These are phyloP conservation scores for Dryobota labecula DNA, from an alignment of 2,888 invertebrate genomes.

Conservation along the genomic window DNA sequence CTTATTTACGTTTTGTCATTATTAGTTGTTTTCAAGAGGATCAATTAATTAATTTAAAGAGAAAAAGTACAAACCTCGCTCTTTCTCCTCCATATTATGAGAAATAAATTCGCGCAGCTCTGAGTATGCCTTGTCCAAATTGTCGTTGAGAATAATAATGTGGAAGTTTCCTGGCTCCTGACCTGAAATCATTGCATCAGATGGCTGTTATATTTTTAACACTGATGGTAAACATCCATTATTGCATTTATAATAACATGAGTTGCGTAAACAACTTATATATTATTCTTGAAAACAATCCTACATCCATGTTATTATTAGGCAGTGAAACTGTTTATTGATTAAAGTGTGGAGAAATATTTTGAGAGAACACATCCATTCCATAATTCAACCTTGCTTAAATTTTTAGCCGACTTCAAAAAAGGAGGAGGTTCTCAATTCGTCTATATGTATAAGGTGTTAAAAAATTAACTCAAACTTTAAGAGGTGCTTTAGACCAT, in stretches of 20 bases:
- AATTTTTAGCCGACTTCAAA: too few relatives aligned
- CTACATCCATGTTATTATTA: constrained; percentile 4
- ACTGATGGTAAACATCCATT: constrained; percentile 40
- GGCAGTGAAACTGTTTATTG: not conserved
- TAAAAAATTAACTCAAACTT: too few relatives aligned
- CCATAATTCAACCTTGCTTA: not conserved
- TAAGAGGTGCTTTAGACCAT: too few relatives aligned
- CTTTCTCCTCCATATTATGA: constrained; percentile 91
- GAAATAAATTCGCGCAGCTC: constrained; percentile 93
- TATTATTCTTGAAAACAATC: constrained; percentile 31
- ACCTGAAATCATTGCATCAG: constrained; percentile 78
- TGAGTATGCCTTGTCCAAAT: constrained; percentile 94
- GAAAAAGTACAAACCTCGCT: constrained; percentile 80
- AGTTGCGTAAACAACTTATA: constrained; percentile 28
- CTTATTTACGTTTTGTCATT: constrained; percentile 32
- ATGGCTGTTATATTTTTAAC: constrained; percentile 44
- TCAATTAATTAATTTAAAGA: not conserved
- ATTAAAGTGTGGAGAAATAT: not conserved
- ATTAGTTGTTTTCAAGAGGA: constrained; percentile 19
- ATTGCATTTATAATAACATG: constrained; percentile 27
- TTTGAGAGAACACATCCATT: not conserved
- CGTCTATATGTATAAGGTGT: too few relatives aligned
- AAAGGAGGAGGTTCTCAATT: too few relatives aligned
- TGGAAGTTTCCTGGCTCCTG: constrained; percentile 94
- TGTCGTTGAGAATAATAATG: constrained; percentile 95